Evolutionary conservation across 2,888 invertebrate genomes (phyloP), one percentile per base, ranked within the genome.

Genomic region (Atrina japonica): DNA sequence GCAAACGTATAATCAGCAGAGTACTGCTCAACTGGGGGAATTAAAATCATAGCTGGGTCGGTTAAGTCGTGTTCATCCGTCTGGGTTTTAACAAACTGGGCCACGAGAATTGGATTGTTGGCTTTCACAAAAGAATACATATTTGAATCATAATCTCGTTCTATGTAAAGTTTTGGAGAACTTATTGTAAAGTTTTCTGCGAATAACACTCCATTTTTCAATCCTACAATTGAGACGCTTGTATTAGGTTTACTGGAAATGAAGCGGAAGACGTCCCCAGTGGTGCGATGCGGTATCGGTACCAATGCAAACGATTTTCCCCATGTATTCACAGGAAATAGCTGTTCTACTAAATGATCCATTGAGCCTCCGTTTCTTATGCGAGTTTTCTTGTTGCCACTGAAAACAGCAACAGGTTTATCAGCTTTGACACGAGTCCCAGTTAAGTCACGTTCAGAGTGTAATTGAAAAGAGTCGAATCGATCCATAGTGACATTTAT

Each of bases 301-400:
- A 81, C 82, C 7, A 80, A 80, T 25, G 83, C 73, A 73, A 86
- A 88, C 25, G 74, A 56, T 30, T 72, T 76, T 14, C 87, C 86
- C 86, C 86, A 56, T 81, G 35, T 35, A 7, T 35, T 35, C 5
- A 35, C 35, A 5, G 35, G 35, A 35, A 35, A 35, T 11, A 35
- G 11, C 11, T 35, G 35, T 11, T 35, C 35, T 11, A 35, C 35
- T 35, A 35, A 35, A 35, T 35, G 35, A 75, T 5, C 78, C 63
- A 0, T 83, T 79, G 11, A 71, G 60, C 84, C 84, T 64, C 86
- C 86, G 0, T 66, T 64, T 2, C 77, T 69, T 1, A 80, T 59
- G 1, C 53, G 63, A 3, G 74, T 69, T 35, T 75, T 76, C 7
- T 75, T 64, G 59, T 76, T 76, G 0, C 77, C 80, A 41, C 75